phyloP scores from a whole-genome alignment of 2,797 vertebrate genomes.

The Eospalax fontanierii region DNA sequence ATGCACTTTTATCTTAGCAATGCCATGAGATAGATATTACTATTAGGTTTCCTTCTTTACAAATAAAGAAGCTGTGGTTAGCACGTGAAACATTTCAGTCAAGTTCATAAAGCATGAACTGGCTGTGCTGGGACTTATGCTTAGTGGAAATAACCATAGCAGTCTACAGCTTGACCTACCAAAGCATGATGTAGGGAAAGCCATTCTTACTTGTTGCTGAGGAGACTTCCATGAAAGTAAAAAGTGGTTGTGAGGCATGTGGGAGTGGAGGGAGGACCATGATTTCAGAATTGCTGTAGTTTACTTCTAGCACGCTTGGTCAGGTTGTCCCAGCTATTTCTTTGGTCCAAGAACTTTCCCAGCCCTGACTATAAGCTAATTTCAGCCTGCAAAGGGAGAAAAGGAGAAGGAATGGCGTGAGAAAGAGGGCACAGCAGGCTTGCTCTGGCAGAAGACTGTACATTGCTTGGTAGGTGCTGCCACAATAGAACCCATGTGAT shows the following conservation, averaged over 20 bases:
- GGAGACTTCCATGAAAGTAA: background rate
- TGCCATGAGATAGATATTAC: background rate
- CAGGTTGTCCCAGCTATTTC: background rate
- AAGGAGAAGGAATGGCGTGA: too few species aligned
- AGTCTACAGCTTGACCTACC: background rate
- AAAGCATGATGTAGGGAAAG: background rate
- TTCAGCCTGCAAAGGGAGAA: background rate
- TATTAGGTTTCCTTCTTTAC: background rate
- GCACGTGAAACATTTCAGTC: background rate
- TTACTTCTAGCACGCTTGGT: background rate
- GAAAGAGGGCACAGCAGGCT: background rate
- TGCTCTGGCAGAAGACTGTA: background rate
- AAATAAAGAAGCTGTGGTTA: background rate
- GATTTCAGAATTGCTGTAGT: background rate
- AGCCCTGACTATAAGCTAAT: background rate
- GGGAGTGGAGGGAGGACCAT: background rate
- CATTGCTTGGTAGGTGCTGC: background rate
- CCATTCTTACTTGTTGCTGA: background rate
- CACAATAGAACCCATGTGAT: background rate
- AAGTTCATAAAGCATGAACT: background rate
- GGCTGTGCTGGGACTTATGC: background rate
- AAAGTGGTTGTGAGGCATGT: background rate
- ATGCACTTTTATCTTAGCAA: background rate
- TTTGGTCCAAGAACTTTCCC: background rate
- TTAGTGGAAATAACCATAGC: background rate